Percentiles rank a stretch among this genome's conserved stretches.
phyloP scores from a whole-genome alignment of 2,888 invertebrate genomes.

The Drosophila aldrichi region DNA sequence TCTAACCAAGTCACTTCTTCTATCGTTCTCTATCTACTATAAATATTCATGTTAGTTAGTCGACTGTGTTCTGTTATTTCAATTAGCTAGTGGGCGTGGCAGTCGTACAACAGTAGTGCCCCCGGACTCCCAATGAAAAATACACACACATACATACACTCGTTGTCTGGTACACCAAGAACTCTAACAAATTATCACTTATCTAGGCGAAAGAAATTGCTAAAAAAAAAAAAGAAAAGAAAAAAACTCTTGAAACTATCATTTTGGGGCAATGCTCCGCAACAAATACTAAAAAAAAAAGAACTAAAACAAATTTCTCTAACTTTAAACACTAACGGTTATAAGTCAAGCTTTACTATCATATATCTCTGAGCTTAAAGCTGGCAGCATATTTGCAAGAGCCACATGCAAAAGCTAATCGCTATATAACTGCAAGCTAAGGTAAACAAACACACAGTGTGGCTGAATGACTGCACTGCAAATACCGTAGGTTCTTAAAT shows the following conservation, averaged over 20 bases:
- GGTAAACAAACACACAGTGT: constrained; percentile 4
- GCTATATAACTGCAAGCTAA: constrained; percentile 36
- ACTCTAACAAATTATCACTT: constrained; percentile 7
- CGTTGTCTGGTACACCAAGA: constrained; percentile 59
- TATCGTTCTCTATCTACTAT: constrained; percentile 42
- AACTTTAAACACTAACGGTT: constrained; percentile 30
- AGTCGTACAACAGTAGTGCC: constrained; percentile 49
- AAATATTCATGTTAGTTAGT: constrained; percentile 48
- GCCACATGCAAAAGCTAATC: constrained; percentile 41
- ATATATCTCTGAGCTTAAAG: constrained; percentile 51
- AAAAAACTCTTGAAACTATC: constrained; percentile 17
- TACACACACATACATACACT: constrained; percentile 29
- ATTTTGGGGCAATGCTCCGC: constrained; percentile 1
- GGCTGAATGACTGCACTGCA: constrained; percentile 15
- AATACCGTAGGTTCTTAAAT: constrained; percentile 7
- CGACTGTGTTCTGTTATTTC: constrained; percentile 34
- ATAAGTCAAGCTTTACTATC: constrained; percentile 49
- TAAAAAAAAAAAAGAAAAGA: background rate
- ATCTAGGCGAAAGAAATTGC: constrained; percentile 1
- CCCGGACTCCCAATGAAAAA: constrained; percentile 6
- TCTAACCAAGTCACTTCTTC: constrained; percentile 20
- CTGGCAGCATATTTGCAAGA: constrained; percentile 10
- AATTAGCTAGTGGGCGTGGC: constrained; percentile 34
- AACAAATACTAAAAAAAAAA: background rate
- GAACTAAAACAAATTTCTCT: background rate